phyloP scores from a whole-genome alignment of 2,113 vertebrate species.

The Phaethon lepturus region DNA sequence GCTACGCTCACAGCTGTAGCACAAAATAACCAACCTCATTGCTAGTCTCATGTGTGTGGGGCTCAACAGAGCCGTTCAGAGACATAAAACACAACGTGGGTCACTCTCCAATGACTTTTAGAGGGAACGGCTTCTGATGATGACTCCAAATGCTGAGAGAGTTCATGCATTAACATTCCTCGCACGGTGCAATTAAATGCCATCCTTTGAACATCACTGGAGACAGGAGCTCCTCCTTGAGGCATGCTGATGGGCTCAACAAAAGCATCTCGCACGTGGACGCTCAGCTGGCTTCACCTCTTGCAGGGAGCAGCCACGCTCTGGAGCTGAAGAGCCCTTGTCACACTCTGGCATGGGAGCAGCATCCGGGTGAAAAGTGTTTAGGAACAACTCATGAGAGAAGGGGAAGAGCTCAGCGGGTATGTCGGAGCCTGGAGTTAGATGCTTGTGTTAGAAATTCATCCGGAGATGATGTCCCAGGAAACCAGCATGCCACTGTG shows the following conservation, averaged over 20 bases:
- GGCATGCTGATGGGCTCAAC: not conserved
- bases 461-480: not conserved
- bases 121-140: not conserved
- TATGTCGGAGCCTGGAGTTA: not conserved
- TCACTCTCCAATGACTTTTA: not conserved
- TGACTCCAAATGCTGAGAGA: not conserved
- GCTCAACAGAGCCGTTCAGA: not conserved
- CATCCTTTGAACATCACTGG: not conserved
- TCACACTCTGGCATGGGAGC: not conserved
- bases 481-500: not conserved
- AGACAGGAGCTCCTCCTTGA: not conserved
- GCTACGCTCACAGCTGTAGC: not conserved
- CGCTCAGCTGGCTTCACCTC: not conserved
- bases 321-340: not conserved
- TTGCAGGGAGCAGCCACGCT: not conserved
- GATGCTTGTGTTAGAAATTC: not conserved
- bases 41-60: not conserved
- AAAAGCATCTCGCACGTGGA: not conserved
- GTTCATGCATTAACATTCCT: not conserved
- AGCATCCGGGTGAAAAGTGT: not conserved
- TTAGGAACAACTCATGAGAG: not conserved
- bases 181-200: not conserved
- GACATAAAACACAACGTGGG: not conserved
- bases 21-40: not conserved
- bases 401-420: not conserved